These are phyloP conservation scores for Cylindroiulus punctatus DNA, from an alignment of 2,888 invertebrate genomes.

Conservation along the genomic window DNA sequence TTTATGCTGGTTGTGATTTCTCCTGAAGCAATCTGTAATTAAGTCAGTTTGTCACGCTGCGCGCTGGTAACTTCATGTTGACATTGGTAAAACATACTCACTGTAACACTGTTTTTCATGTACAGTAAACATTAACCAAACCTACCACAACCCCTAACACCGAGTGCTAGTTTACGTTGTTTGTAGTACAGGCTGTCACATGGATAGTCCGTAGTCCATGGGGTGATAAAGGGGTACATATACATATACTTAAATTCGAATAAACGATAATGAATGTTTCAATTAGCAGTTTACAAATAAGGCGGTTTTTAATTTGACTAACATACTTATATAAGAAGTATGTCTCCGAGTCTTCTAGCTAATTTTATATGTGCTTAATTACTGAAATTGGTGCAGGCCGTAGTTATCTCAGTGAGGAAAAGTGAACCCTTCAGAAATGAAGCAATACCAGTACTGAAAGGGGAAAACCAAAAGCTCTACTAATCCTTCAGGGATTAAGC, in stretches of 20 bases:
- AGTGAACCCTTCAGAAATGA: not conserved
- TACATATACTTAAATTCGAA: not conserved
- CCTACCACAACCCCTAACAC: too few species aligned
- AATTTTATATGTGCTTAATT: not conserved
- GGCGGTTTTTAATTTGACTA: not conserved
- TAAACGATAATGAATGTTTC: not conserved
- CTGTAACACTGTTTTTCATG: too few species aligned
- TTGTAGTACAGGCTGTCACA: too few species aligned
- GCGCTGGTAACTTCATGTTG: too few species aligned
- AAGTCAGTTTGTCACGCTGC: too few species aligned
- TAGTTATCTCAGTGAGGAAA: not conserved
- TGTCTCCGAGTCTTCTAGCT: not conserved
- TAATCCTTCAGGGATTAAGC: slow-evolving; percentile 5
- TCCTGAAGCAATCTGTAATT: too few species aligned
- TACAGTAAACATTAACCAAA: too few species aligned
- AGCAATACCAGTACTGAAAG: not conserved
- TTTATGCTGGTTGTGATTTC: too few species aligned
- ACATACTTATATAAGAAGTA: not conserved
- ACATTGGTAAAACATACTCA: too few species aligned
- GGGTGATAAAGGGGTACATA: not conserved
- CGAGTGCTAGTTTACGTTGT: too few species aligned
- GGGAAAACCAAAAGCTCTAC: not conserved
- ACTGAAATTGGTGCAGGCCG: not conserved
- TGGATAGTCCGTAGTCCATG: too few species aligned
- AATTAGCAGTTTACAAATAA: not conserved